Evolutionary conservation across 2,797 vertebrate genomes (phyloP).

Genomic region (Myoxocephalus aenaeus): DNA sequence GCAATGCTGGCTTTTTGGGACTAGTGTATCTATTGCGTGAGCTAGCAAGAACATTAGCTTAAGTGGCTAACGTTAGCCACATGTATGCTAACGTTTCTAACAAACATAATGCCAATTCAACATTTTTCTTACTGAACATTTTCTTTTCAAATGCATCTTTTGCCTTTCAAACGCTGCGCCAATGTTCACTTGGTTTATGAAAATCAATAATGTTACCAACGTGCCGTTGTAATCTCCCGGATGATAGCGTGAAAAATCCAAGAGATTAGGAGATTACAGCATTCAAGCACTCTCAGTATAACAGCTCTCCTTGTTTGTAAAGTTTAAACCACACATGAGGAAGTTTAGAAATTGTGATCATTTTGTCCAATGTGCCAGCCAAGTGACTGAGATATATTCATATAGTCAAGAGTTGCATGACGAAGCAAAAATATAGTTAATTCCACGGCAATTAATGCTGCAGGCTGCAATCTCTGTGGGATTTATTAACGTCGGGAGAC

Average conservation of each 20-base stretch:
- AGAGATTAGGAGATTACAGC: not conserved
- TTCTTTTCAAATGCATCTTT: too few relatives aligned
- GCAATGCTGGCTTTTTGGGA: not conserved
- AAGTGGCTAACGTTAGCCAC: not conserved
- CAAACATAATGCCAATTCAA: not conserved
- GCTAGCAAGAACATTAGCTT: not conserved
- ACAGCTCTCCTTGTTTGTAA: not conserved
- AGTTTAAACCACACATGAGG: constrained; percentile 1
- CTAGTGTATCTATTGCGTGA: too few relatives aligned
- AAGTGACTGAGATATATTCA: constrained; percentile 32
- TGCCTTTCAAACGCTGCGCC: too few relatives aligned
- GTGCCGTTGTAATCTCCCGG: not conserved
- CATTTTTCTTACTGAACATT: too few relatives aligned
- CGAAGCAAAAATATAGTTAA: constrained; percentile 74
- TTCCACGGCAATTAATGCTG: constrained; percentile 48
- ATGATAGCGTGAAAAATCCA: not conserved
- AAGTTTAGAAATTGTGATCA: not conserved
- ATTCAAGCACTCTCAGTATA: not conserved
- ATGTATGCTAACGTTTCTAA: not conserved
- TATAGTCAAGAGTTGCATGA: constrained; percentile 74
- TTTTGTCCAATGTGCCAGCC: not conserved
- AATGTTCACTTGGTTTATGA: not conserved
- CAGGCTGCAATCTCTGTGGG: constrained; percentile 61
- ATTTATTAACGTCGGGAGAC: constrained; percentile 76
- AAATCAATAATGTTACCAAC: not conserved